A percentile compares a stretch with the other conserved stretches of the same genome.
Conservation (phyloP, 2,888 invertebrate genomes). For the Lasioglossum figueresi region DNA sequence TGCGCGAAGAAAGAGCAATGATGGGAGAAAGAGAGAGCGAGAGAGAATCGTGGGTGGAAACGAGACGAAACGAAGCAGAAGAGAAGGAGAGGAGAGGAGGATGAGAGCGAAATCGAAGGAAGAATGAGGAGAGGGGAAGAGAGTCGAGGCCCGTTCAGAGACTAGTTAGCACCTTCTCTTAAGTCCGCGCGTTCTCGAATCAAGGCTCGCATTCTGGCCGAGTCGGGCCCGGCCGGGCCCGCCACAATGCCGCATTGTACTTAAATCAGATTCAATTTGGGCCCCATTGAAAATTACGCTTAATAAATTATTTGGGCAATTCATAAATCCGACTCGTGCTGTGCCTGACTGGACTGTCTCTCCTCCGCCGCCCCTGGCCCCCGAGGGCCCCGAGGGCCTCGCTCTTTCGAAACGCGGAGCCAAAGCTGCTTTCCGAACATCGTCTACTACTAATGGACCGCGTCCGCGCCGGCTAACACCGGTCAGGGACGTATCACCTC, state of each 20-base stretch:
- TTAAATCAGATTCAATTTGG: conserved; percentile 84
- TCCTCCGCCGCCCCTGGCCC: conserved; percentile 30
- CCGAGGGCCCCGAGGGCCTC: conserved; percentile 25
- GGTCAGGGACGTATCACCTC: conserved; percentile 54
- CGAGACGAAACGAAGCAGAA: neutral
- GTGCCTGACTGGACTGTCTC: conserved; percentile 47
- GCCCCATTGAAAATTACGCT: conserved; percentile 84
- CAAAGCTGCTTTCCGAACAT: conserved; percentile 62
- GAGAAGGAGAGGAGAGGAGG: conserved; percentile 3
- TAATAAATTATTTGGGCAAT: conserved; percentile 84
- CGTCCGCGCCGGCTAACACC: conserved; percentile 42
- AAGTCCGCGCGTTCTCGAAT: conserved; percentile 77
- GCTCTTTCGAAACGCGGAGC: conserved; percentile 67
- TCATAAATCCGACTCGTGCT: conserved; percentile 81
- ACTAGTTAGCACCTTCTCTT: conserved; percentile 82
- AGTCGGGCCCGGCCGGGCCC: conserved; percentile 61
- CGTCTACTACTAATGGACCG: conserved; percentile 73
- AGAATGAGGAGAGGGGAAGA: conserved; percentile 43
- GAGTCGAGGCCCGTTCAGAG: conserved; percentile 68
- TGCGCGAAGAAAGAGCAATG: conserved; percentile 13
- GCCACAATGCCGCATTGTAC: conserved; percentile 82
- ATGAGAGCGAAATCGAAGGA: conserved; percentile 21
- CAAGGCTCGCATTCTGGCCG: conserved; percentile 78
- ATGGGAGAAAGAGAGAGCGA: conserved; percentile 12
- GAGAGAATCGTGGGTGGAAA: conserved; percentile 2